Evolutionary conservation across 2,888 invertebrate genomes (phyloP).

Genomic region (Parthenolecanium corni): DNA sequence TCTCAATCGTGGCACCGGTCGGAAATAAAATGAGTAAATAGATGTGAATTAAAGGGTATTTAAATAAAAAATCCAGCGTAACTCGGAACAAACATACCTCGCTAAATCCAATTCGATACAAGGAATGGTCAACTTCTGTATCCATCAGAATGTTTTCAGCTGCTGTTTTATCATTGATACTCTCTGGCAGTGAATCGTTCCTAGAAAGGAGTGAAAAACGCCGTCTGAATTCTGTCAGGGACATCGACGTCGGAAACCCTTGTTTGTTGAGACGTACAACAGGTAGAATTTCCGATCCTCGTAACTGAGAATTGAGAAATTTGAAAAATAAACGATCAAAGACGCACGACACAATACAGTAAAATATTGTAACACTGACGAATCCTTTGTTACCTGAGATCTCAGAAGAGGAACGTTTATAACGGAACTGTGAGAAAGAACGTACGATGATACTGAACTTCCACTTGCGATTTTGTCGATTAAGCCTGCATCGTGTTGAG

Average conservation of each 20-base stretch:
- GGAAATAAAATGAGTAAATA: too few species aligned
- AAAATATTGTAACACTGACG: background rate
- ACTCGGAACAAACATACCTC: too few species aligned
- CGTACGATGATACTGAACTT: conserved; percentile 32
- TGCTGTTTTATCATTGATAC: conserved; percentile 48
- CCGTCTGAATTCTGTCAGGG: conserved; percentile 75
- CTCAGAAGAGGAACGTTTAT: conserved; percentile 78
- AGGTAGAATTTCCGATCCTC: conserved; percentile 81
- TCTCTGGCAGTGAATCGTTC: conserved; percentile 35
- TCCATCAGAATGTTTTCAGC: conserved; percentile 74
- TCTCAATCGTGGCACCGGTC: too few species aligned
- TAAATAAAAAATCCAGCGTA: too few species aligned
- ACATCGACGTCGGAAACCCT: conserved; percentile 86
- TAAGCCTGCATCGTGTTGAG: conserved; percentile 62
- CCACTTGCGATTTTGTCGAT: conserved; percentile 41
- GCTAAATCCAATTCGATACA: conserved; percentile 81
- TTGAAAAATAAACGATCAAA: too few species aligned
- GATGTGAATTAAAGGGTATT: too few species aligned
- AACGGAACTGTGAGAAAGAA: conserved; percentile 38
- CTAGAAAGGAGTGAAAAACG: conserved; percentile 57
- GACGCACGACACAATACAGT: too few species aligned
- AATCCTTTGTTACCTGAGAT: conserved; percentile 55
- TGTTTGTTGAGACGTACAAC: conserved; percentile 81
- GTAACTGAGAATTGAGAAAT: conserved; percentile 47
- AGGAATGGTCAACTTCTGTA: conserved; percentile 71